These are phyloP conservation scores for Salmo trutta DNA, from an alignment of 2,797 vertebrate genomes.

Conservation along the genomic window DNA sequence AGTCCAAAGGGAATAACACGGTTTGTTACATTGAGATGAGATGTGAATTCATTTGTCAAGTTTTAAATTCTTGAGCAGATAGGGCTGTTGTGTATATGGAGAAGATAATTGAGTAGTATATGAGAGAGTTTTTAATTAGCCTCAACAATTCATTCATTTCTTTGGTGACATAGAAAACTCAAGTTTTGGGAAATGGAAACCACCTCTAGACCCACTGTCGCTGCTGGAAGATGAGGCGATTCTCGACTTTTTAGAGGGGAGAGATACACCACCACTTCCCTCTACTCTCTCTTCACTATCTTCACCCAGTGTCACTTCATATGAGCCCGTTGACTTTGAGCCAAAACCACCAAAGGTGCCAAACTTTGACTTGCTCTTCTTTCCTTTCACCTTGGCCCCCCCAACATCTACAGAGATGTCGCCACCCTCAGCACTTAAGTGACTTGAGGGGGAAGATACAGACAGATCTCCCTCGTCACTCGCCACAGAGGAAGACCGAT, in stretches of 20 bases:
- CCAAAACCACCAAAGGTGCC: conserved; percentile 94
- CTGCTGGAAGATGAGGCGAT: conserved; percentile 87
- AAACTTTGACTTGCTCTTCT: conserved; percentile 88
- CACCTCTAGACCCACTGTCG: conserved; percentile 82
- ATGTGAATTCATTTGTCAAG: conserved; percentile 21
- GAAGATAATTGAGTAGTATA: conserved; percentile 40
- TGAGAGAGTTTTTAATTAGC: conserved; percentile 42
- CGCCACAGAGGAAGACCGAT: conserved; percentile 81
- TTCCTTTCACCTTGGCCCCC: conserved; percentile 77
- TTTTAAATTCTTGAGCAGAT: conserved; percentile 20
- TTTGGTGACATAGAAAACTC: conserved; percentile 84
- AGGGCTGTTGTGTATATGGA: conserved; percentile 30
- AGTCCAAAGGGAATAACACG: conserved; percentile 9
- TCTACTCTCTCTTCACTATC: conserved; percentile 74
- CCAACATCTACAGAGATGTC: conserved; percentile 75
- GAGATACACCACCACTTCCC: conserved; percentile 72
- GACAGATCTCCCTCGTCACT: conserved; percentile 82
- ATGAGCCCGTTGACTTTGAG: conserved; percentile 90
- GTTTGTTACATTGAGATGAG: conserved; percentile 38
- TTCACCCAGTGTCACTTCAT: conserved; percentile 90
- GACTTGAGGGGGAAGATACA: conserved; percentile 73
- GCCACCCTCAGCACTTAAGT: conserved; percentile 77
- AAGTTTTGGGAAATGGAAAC: conserved; percentile 76
- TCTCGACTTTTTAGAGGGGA: conserved; percentile 80
- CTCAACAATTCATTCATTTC: conserved; percentile 72